Conservation (phyloP, 2,113 vertebrate genomes). For the Heterochromis multidens region DNA sequence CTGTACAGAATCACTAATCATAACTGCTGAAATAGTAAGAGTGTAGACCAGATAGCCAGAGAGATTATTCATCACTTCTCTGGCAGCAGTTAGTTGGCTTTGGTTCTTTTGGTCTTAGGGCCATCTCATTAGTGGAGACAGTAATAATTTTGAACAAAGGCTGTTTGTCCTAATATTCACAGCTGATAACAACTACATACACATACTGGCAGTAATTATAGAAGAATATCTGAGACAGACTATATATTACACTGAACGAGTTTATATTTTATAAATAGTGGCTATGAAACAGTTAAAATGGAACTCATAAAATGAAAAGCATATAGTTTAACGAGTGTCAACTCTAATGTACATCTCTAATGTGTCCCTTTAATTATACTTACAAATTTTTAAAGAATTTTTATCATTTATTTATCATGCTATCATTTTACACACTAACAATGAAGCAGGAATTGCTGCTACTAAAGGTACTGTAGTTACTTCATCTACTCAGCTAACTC, state of each 20-base stretch:
- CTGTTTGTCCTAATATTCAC: conserved; percentile 13
- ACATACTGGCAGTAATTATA: neutral
- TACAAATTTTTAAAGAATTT: neutral
- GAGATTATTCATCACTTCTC: neutral
- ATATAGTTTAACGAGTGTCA: neutral
- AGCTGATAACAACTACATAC: conserved; percentile 23
- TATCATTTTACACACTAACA: neutral
- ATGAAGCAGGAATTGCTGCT: too few species aligned
- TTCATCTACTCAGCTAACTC: too few species aligned
- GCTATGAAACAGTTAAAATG: neutral
- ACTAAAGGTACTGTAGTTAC: too few species aligned
- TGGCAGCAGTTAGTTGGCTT: conserved; percentile 15
- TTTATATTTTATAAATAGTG: neutral
- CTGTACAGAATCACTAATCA: neutral
- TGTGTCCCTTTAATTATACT: neutral
- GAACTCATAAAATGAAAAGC: too few species aligned
- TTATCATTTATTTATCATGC: neutral
- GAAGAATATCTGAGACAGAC: neutral
- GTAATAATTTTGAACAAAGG: neutral
- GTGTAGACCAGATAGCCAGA: neutral
- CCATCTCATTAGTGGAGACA: conserved; percentile 24
- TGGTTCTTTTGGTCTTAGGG: conserved; percentile 8
- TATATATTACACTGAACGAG: neutral
- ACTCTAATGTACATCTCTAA: neutral
- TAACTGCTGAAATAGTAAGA: neutral